Percentiles rank a stretch among this genome's conserved stretches.
Conservation (phyloP, 64 coral and sea anemone genomes). For the Dendronephthya gigantea region DNA sequence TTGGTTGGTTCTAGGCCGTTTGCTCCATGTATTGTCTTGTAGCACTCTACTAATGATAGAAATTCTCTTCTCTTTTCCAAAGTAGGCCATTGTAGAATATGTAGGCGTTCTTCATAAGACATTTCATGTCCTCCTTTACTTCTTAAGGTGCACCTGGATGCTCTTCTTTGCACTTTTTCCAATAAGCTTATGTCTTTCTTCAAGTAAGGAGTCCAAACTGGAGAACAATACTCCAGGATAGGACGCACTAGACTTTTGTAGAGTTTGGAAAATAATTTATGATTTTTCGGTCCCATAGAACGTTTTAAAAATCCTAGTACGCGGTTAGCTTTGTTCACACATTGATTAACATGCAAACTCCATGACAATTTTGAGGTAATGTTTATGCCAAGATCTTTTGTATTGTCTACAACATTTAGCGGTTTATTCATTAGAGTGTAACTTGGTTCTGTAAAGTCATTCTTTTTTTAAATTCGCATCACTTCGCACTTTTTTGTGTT, state of each 20-base stretch:
- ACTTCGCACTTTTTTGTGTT: conserved; percentile 45
- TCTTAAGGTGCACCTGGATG: conserved; percentile 1
- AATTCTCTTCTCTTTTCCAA: too few species aligned
- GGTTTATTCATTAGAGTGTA: too few species aligned
- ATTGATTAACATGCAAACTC: background rate
- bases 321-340: background rate
- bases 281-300: conserved; percentile 11
- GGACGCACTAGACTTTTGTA: background rate
- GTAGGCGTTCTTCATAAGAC: too few species aligned
- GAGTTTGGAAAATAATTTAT: conserved; percentile 8
- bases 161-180: conserved; percentile 24
- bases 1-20: too few species aligned
- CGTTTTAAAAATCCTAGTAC: conserved; percentile 24
- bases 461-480: conserved; percentile 43
- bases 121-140: background rate
- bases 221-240: conserved; percentile 20
- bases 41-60: too few species aligned
- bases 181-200: background rate
- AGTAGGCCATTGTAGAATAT: background rate
- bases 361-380: background rate
- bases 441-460: too few species aligned
- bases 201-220: background rate
- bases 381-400: too few species aligned
- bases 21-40: too few species aligned
- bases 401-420: too few species aligned